Percentiles rank a stretch among this genome's conserved stretches.
phyloP scores from a whole-genome alignment of 2,113 vertebrate genomes.

The Sarotherodon lohbergeri region DNA sequence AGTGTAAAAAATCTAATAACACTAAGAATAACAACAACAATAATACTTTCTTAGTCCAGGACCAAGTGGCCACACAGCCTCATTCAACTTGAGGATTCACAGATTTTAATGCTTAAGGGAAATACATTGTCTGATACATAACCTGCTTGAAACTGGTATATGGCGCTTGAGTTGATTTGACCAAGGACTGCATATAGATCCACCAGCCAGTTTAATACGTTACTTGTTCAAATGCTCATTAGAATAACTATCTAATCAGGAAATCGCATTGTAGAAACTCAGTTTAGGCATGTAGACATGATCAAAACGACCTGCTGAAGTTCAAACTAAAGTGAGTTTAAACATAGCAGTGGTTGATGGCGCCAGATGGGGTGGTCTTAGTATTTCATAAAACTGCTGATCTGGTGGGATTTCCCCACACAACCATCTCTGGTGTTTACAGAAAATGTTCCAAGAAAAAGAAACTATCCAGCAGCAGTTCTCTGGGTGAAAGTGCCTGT shows the following conservation, averaged over 20 bases:
- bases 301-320: neutral
- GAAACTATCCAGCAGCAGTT: neutral
- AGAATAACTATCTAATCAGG: neutral
- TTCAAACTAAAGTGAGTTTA: neutral
- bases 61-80: neutral
- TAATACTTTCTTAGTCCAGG: neutral
- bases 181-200: neutral
- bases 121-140: neutral
- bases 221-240: neutral
- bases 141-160: rapidly evolving
- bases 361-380: neutral
- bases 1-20: neutral
- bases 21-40: neutral
- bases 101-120: neutral
- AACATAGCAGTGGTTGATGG: neutral
- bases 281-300: neutral
- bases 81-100: neutral
- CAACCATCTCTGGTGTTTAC: neutral
- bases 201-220: neutral
- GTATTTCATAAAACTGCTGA: neutral
- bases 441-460: neutral
- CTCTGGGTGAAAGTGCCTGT: neutral
- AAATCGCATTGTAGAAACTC: neutral
- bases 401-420: neutral
- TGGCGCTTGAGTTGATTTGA: neutral